Percentiles rank a stretch among this genome's conserved stretches.
phyloP scores from a whole-genome alignment of 1,140 invertebrate species.

The Drosophila funebris region DNA sequence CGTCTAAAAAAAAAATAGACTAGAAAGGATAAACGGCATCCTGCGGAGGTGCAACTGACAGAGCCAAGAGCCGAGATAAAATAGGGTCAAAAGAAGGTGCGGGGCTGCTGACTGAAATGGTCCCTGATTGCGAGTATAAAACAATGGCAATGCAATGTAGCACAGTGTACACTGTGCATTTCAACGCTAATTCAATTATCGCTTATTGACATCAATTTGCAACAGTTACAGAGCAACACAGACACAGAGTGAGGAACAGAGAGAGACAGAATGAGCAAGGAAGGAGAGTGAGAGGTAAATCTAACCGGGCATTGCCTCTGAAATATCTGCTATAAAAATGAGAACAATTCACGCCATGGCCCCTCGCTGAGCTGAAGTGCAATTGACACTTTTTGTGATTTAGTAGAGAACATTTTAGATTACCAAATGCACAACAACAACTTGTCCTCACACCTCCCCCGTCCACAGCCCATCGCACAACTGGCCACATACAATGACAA shows the following conservation, averaged over 20 bases:
- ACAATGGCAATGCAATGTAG: conserved; percentile 54
- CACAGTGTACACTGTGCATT: conserved; percentile 63
- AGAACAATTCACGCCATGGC: conserved; percentile 3
- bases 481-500: conserved; percentile 44
- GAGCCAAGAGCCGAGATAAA: neutral
- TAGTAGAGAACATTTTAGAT: conserved; percentile 60
- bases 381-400: conserved; percentile 69
- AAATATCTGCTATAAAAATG: conserved; percentile 42
- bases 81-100: neutral
- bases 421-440: conserved; percentile 48
- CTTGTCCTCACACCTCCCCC: neutral
- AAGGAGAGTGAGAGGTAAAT: neutral
- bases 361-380: conserved; percentile 40
- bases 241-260: neutral
- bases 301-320: conserved; percentile 19
- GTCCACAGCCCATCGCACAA: no score
- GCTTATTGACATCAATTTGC: conserved; percentile 67
- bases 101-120: neutral
- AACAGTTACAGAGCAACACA: neutral
- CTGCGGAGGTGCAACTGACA: conserved; percentile 14
- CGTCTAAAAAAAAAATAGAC: neutral
- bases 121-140: conserved; percentile 49
- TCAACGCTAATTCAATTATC: conserved; percentile 64
- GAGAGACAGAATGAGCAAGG: neutral
- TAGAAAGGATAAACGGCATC: conserved; percentile 5